Base-by-base conservation (phyloP, 2,888 invertebrate genomes). In the Rhogogaster chlorosoma region DNA sequence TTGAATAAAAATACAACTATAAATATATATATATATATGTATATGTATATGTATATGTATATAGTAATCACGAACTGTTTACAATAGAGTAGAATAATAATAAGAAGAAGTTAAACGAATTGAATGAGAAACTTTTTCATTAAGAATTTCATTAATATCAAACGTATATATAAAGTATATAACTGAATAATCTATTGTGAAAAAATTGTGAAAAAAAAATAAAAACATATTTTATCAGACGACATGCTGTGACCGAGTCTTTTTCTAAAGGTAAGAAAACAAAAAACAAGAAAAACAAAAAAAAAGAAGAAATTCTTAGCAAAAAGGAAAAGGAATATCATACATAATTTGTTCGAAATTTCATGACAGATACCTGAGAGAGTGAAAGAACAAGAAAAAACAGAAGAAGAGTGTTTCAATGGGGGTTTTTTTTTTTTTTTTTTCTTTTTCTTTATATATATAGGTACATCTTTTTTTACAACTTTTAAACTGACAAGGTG, bases 1-100 rank as follows among this genome's bases (percentile, higher is more conserved):
- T 73, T 73, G 22, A 12, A 45, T 45, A 45, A 45, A 73, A 73
- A 73, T 73, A n/a, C n/a, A 38, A 73, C 73, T 22, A 73, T 73
- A 73, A n/a, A 45, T 12, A 45, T 45, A 45, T 45, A 45, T 45
- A 45, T 15, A 42, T 42, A 42, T 42, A 12, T 36, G 5, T 36
- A 45, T 12, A 45, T 45, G 15, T 45, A 45, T 45, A 45, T 15
- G 12, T 42, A 42, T 42, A 12, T 1, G 5, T 36, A 36, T 36
- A 36, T 36, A 36, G 3, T 5, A 36, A 42, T 42, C 38, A 71
- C 67, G 42, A 77, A 77, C 49, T 29, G 75, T 49, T 53, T 53
- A 77, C 32, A 15, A n/a, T 29, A 15, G 53, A 29, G 4, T 15
- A 53, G 29, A 75, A 70, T 7, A 49, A 49, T 2, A 57, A 57